A percentile compares a stretch with the other conserved stretches of the same genome.
phyloP scores from a whole-genome alignment of 1,140 invertebrate species.

The Pachypsylla venusta region DNA sequence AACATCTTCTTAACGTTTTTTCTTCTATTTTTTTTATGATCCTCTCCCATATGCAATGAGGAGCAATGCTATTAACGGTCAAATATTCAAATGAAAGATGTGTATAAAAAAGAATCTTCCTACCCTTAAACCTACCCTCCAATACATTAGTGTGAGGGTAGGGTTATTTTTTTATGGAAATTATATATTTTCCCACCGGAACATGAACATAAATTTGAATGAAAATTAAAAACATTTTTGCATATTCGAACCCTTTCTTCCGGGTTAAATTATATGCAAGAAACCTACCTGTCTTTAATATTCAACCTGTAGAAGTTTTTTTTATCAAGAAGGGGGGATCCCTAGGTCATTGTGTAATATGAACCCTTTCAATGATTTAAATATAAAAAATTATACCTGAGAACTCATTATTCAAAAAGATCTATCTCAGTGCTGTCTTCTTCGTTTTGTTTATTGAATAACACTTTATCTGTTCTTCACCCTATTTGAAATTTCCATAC shows the following conservation, averaged over 20 bases:
- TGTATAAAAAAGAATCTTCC: constrained; percentile 7
- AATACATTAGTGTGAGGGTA: constrained; percentile 9
- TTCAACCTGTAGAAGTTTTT: neutral
- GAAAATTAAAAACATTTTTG: constrained; percentile 10
- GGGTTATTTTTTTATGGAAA: neutral
- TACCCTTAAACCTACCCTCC: neutral
- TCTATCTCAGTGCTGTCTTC: constrained; percentile 2
- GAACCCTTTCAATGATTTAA: constrained; percentile 2
- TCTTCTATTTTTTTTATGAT: neutral
- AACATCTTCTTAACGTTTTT: constrained; percentile 2
- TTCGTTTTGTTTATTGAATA: neutral
- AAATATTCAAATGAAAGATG: constrained; percentile 9
- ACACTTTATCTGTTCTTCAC: neutral
- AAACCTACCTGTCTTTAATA: neutral
- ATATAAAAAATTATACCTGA: neutral
- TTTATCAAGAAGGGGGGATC: neutral
- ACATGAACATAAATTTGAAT: constrained; percentile 9
- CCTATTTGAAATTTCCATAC: neutral
- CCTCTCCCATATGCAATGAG: neutral
- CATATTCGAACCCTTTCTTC: constrained; percentile 8
- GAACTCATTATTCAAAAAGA: constrained; percentile 5
- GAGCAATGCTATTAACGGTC: constrained; percentile 6
- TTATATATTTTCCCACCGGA: constrained; percentile 4
- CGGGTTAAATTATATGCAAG: constrained; percentile 3
- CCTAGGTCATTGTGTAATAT: constrained; percentile 6